Evolutionary conservation across 2,113 vertebrate species (phyloP), one percentile per base, ranked within the genome.

Genomic region (Cariama cristata): DNA sequence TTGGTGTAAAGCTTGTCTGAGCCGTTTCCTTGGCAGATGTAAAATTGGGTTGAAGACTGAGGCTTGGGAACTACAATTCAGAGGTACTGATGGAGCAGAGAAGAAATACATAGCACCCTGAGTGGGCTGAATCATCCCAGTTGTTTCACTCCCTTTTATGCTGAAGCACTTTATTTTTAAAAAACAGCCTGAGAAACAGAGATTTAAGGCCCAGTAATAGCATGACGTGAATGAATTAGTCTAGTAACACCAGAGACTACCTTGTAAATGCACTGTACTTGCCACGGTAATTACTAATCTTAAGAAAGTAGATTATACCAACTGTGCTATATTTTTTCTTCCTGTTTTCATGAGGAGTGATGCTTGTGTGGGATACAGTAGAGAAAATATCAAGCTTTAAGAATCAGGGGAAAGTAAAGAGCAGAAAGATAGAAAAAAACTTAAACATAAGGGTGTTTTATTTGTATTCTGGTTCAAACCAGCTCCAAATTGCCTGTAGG

Each of bases 161-260:
- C 69, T 90, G 74, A 91, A 95, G 26, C 64, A 69, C 35, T 92
- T 86, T 72, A 90, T 90, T 97, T 94, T 97, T 95, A 89, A 95
- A 63, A 82, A 87, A 74, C 56, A 91, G 55, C 67, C 69, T 83
- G 67, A 91, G 68, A 97, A 91, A 56, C 35, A 73, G 86, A 93
- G 66, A 90, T 90, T 86, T 89, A 96, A 97, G 58, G 62, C 49
- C 50, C 49, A 74, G 72, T 92, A 95, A 89, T 93, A 92, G 67
- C 40, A 77, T 27, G 79, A 66, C 32, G 5, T 3, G 32, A 93
- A 63, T 50, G 63, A 95, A 88, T 91, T 94, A 81, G 74, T 97
- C 59, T 86, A 82, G 91, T 89, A 95, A 79, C 20, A 60, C 53
- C 83, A 85, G 62, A 77, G 58, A 27, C 53, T 88, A 77, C 68